phyloP scores from a whole-genome alignment of 1,140 invertebrate genomes.

The Dryas iulia region DNA sequence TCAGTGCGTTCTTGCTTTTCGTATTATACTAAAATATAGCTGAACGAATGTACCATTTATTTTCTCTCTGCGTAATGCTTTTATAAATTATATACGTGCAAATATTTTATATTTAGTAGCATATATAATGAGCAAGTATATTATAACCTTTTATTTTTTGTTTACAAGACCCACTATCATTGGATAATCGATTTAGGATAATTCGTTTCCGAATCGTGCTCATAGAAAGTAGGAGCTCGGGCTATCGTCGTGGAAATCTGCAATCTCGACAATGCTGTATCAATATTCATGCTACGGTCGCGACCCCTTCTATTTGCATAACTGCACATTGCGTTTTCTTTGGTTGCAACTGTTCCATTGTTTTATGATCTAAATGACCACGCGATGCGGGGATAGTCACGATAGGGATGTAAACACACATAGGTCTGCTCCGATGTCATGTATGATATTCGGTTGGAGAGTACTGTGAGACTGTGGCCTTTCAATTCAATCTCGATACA shows the following conservation, averaged over 20 bases:
- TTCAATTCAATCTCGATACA: slow-evolving; percentile 26
- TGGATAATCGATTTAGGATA: slow-evolving; percentile 64
- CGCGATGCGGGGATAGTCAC: slow-evolving; percentile 69
- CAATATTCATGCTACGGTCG: slow-evolving; percentile 78
- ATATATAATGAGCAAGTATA: not conserved
- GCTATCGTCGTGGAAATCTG: slow-evolving; percentile 67
- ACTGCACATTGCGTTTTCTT: slow-evolving; percentile 70
- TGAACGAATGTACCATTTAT: slow-evolving; percentile 24
- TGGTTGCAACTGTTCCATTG: slow-evolving; percentile 73
- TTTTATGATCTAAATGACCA: slow-evolving; percentile 79
- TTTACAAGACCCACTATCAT: slow-evolving; percentile 44
- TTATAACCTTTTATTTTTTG: slow-evolving; percentile 18
- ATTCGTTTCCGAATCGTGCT: slow-evolving; percentile 71
- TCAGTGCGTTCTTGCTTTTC: slow-evolving; percentile 48
- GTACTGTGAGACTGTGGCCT: slow-evolving; percentile 16
- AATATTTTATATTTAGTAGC: not conserved
- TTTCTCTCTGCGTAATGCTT: not conserved
- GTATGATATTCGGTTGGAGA: slow-evolving; percentile 31
- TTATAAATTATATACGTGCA: not conserved
- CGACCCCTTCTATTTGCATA: slow-evolving; percentile 76
- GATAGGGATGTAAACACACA: slow-evolving; percentile 64
- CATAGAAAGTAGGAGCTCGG: slow-evolving; percentile 62
- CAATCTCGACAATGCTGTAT: slow-evolving; percentile 75
- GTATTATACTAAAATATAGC: slow-evolving; percentile 59
- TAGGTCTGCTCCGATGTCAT: slow-evolving; percentile 35